Conservation (phyloP, 2,888 invertebrate genomes). For the Cordylochernes scorpioides region DNA sequence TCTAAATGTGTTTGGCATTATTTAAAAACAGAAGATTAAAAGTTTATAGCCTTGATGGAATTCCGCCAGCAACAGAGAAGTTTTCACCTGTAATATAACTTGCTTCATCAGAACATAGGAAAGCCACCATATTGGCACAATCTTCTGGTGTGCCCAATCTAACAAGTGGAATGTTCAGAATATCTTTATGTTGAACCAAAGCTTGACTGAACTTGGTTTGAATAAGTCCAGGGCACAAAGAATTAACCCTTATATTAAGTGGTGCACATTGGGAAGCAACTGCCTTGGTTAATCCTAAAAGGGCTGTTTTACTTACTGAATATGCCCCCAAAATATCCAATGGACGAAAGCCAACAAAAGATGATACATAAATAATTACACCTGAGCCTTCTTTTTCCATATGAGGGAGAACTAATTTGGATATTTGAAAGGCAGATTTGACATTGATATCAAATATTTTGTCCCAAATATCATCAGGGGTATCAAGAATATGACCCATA, state of each 20-base stretch:
- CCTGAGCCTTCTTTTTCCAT: slow-evolving; percentile 49
- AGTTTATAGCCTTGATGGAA: too few relatives aligned
- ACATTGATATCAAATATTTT: slow-evolving; percentile 90
- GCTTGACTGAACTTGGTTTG: slow-evolving; percentile 52
- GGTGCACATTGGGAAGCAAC: slow-evolving; percentile 44
- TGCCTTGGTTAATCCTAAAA: slow-evolving; percentile 54
- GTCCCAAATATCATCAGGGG: slow-evolving; percentile 58
- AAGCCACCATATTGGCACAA: slow-evolving; percentile 47
- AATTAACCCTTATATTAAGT: slow-evolving; percentile 71
- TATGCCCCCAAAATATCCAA: slow-evolving; percentile 66
- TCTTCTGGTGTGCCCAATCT: slow-evolving; percentile 44
- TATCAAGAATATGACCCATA: slow-evolving; percentile 48
- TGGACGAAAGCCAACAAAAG: slow-evolving; percentile 55
- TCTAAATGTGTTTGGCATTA: too few relatives aligned
- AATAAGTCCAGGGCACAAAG: slow-evolving; percentile 71
- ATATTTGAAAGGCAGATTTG: slow-evolving; percentile 56
- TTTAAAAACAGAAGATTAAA: too few relatives aligned
- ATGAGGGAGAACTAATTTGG: slow-evolving; percentile 60
- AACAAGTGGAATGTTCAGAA: slow-evolving; percentile 7
- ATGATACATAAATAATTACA: slow-evolving; percentile 60
- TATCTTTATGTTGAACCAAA: not conserved
- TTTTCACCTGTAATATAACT: slow-evolving; percentile 65
- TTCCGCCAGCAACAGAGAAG: slow-evolving; percentile 46
- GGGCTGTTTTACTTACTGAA: slow-evolving; percentile 71
- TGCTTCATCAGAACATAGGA: slow-evolving; percentile 55